These are phyloP conservation scores for Bucorvus abyssinicus DNA, from an alignment of 2,797 vertebrate genomes.

Conservation along the genomic window DNA sequence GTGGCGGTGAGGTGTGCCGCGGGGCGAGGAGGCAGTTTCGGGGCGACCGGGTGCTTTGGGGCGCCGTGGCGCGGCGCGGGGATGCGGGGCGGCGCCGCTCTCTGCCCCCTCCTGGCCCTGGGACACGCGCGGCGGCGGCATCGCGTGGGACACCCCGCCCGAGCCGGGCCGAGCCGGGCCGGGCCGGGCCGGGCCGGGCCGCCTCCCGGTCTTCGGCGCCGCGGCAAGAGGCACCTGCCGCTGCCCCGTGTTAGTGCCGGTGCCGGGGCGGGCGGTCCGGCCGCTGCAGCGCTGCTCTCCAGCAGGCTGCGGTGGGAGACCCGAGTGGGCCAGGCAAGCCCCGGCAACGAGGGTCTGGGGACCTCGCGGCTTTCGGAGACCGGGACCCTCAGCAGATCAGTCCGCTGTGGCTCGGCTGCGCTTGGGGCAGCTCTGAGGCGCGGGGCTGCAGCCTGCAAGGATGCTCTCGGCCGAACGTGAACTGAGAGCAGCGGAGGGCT, in stretches of 20 bases:
- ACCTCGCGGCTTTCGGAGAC: neutral
- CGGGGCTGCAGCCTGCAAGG: neutral
- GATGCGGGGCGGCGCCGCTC: neutral
- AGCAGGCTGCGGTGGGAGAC: neutral
- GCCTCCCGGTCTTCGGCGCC: neutral
- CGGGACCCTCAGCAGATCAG: neutral
- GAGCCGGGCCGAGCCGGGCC: neutral
- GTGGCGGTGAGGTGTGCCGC: neutral
- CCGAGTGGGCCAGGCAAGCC: neutral
- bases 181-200: neutral
- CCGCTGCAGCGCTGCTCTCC: neutral
- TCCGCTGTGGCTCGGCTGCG: neutral
- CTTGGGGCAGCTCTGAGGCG: neutral
- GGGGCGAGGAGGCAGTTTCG: neutral
- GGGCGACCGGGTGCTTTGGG: neutral
- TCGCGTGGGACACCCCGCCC: neutral
- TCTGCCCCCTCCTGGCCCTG: neutral
- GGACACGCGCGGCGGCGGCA: neutral
- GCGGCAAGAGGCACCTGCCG: neutral
- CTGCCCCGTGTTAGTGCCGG: neutral
- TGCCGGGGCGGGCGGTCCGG: neutral
- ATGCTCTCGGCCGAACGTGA: neutral
- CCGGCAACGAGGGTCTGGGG: neutral
- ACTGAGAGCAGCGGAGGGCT: neutral
- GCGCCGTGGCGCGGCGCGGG: neutral